These are phyloP conservation scores for Neelides sp. DNA, from an alignment of 1,140 invertebrate genomes.

Conservation along the genomic window DNA sequence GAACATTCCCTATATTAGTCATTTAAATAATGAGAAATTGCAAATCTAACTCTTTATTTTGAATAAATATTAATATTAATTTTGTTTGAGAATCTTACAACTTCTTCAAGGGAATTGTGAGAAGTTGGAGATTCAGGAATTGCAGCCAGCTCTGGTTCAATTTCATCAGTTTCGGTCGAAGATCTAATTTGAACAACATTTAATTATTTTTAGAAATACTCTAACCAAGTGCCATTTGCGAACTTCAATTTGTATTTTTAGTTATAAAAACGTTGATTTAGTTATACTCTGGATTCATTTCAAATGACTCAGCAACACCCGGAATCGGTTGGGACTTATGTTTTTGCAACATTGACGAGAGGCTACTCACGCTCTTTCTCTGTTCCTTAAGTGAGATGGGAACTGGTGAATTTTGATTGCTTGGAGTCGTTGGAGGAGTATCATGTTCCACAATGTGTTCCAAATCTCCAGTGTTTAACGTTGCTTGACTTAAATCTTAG, in stretches of 20 bases:
- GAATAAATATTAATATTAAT: neutral
- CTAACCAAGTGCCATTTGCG: conserved; percentile 49
- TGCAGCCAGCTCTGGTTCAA: conserved; percentile 70
- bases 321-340: too few species aligned
- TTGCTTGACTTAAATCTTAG: conserved; percentile 59
- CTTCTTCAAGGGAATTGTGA: conserved; percentile 41
- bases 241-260: conserved; percentile 39
- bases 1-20: conserved; percentile 18
- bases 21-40: conserved; percentile 5
- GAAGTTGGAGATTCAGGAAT: conserved; percentile 78
- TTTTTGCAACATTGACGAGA: conserved; percentile 6
- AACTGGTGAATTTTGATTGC: conserved; percentile 13
- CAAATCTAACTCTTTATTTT: too few species aligned
- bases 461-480: conserved; percentile 44
- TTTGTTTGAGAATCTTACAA: conserved; percentile 4
- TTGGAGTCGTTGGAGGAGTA: conserved; percentile 25
- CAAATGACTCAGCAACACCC: conserved; percentile 19
- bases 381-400: conserved; percentile 8
- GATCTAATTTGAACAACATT: conserved; percentile 39
- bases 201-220: neutral
- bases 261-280: neutral
- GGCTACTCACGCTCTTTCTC: conserved; percentile 20
- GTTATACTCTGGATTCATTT: conserved; percentile 7
- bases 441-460: conserved; percentile 31
- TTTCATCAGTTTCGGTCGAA: conserved; percentile 65